These are phyloP conservation scores for Pogonomyrmex californicus DNA, from an alignment of 1,140 invertebrate genomes.

Conservation along the genomic window DNA sequence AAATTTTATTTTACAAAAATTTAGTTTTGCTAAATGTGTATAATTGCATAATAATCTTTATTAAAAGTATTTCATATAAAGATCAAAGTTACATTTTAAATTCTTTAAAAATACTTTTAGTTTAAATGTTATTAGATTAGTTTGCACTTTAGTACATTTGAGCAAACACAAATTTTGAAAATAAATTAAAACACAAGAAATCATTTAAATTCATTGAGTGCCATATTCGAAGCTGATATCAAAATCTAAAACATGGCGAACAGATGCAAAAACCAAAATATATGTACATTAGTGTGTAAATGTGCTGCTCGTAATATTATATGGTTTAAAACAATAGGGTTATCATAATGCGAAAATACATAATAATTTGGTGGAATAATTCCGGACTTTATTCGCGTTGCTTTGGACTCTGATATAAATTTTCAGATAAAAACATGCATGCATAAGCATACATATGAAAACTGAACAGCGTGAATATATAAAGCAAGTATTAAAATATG, in stretches of 20 bases:
- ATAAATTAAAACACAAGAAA: conserved; percentile 18
- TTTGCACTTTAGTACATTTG: background rate
- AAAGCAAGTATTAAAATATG: background rate
- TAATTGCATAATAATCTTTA: background rate
- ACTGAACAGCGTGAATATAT: conserved; percentile 17
- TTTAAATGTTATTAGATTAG: background rate
- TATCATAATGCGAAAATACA: conserved; percentile 42
- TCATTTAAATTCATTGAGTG: conserved; percentile 8
- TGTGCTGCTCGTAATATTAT: background rate
- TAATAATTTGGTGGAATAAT: conserved; percentile 52
- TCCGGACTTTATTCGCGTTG: conserved; percentile 37
- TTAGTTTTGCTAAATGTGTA: background rate
- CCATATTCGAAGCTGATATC: conserved; percentile 12
- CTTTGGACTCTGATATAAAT: conserved; percentile 8
- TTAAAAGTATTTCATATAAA: background rate
- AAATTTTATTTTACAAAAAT: background rate
- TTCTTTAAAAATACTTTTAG: background rate
- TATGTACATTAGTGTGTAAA: background rate
- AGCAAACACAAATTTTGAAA: background rate
- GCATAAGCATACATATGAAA: background rate
- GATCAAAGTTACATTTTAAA: background rate
- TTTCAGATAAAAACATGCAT: conserved; percentile 21
- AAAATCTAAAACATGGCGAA: conserved; percentile 5
- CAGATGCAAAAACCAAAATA: background rate
- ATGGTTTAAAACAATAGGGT: conserved; percentile 51